Percentiles rank a stretch among this genome's conserved stretches.
Evolutionary conservation across 2,888 invertebrate genomes (phyloP).

Genomic region (Tipula confusa): DNA sequence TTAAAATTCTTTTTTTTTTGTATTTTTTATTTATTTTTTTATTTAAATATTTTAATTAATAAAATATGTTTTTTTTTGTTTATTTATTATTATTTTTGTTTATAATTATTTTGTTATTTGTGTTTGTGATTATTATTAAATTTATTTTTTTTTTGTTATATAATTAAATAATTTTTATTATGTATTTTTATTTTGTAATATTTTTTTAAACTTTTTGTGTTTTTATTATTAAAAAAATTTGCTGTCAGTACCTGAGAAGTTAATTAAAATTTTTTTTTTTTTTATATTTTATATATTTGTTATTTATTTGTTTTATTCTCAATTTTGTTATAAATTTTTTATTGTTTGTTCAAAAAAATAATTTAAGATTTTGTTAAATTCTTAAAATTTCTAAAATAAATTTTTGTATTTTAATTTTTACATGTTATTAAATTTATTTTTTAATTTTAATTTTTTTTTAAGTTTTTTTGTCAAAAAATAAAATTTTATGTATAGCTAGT

Average conservation of each 20-base stretch:
- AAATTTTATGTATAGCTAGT: conserved; percentile 15
- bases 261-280: conserved; percentile 21
- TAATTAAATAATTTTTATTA: conserved; percentile 21
- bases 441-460: neutral
- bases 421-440: conserved; percentile 4
- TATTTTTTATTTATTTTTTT: neutral
- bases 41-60: conserved; percentile 25
- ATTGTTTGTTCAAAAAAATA: conserved; percentile 29
- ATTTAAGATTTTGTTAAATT: neutral
- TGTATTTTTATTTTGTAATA: conserved; percentile 5
- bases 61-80: neutral
- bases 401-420: neutral
- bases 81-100: neutral
- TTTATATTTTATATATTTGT: conserved; percentile 15
- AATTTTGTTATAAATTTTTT: conserved; percentile 21
- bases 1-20: neutral
- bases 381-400: conserved; percentile 27
- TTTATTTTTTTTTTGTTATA: neutral
- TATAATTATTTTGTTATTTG: neutral
- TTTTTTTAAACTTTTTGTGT: conserved; percentile 1
- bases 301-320: conserved; percentile 29
- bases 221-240: conserved; percentile 26
- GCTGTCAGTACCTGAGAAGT: conserved; percentile 29
- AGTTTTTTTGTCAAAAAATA: neutral
- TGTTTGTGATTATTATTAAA: conserved; percentile 25